phyloP scores from a whole-genome alignment of 2,888 invertebrate genomes.

The Seladonia tumulorum region DNA sequence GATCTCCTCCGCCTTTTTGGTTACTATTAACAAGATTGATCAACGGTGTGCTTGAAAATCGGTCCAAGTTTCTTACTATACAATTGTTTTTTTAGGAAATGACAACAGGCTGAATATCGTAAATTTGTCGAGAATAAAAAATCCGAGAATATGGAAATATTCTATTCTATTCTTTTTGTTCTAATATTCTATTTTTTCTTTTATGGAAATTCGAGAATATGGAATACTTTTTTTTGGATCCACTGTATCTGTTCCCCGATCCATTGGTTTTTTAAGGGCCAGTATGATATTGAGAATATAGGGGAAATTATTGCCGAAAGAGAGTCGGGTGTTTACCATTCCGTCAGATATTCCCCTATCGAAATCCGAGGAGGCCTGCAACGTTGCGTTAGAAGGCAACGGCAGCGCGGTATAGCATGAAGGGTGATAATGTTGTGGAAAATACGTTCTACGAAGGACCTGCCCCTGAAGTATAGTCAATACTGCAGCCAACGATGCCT shows the following conservation, averaged over 20 bases:
- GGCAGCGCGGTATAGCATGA: constrained; percentile 38
- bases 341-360: constrained; percentile 24
- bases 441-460: constrained; percentile 69
- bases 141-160: too few species aligned
- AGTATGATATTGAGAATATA: not conserved
- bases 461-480: constrained; percentile 74
- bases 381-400: constrained; percentile 49
- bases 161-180: too few species aligned
- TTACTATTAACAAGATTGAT: too few species aligned
- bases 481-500: constrained; percentile 75
- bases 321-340: constrained; percentile 30
- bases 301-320: constrained; percentile 3
- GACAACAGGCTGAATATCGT: too few species aligned
- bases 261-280: not conserved
- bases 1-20: too few species aligned
- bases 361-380: constrained; percentile 38
- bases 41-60: too few species aligned
- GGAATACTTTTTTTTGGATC: too few species aligned
- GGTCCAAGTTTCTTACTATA: too few species aligned
- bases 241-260: not conserved
- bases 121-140: too few species aligned
- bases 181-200: too few species aligned
- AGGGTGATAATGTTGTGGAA: constrained; percentile 74
- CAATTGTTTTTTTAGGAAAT: too few species aligned
- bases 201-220: too few species aligned